These are phyloP conservation scores for Echinops telfairi DNA, from an alignment of 2,113 vertebrate genomes.

Conservation along the genomic window DNA sequence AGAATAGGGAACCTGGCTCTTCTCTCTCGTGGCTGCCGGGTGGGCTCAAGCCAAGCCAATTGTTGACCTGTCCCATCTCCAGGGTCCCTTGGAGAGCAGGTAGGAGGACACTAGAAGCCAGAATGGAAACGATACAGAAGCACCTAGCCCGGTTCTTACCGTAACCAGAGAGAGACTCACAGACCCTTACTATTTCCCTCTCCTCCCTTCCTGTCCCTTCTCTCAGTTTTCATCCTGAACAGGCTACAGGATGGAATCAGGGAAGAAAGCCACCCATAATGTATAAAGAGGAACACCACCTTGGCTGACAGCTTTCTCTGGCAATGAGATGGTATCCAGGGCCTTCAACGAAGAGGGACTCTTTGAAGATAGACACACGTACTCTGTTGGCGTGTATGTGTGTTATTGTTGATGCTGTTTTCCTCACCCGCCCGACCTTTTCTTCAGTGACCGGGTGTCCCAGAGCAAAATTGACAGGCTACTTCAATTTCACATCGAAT, in stretches of 20 bases:
- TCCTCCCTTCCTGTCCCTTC: too few species aligned
- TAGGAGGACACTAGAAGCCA: background rate
- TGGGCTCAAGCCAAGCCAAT: background rate
- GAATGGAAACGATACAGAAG: background rate
- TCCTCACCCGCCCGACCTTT: background rate
- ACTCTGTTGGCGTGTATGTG: background rate
- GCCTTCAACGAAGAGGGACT: constrained; percentile 68
- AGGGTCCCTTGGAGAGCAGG: background rate
- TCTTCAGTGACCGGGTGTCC: constrained; percentile 62
- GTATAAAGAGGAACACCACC: background rate
- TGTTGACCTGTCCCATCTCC: background rate
- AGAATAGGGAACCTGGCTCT: background rate
- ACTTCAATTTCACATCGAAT: constrained; percentile 71
- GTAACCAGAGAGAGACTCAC: background rate
- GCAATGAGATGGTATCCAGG: constrained; percentile 28
- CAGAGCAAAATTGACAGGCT: constrained; percentile 74
- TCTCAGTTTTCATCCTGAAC: too few species aligned
- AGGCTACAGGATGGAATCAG: background rate
- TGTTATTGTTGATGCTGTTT: background rate
- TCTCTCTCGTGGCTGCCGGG: background rate
- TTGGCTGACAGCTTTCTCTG: background rate
- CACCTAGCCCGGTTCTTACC: background rate
- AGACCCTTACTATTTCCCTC: background rate
- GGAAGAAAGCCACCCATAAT: constrained; percentile 23
- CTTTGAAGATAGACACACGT: constrained; percentile 46